Percentiles rank a stretch among this genome's conserved stretches.
Conservation (phyloP, 2,888 invertebrate species). For the Dolomedes plantarius region DNA sequence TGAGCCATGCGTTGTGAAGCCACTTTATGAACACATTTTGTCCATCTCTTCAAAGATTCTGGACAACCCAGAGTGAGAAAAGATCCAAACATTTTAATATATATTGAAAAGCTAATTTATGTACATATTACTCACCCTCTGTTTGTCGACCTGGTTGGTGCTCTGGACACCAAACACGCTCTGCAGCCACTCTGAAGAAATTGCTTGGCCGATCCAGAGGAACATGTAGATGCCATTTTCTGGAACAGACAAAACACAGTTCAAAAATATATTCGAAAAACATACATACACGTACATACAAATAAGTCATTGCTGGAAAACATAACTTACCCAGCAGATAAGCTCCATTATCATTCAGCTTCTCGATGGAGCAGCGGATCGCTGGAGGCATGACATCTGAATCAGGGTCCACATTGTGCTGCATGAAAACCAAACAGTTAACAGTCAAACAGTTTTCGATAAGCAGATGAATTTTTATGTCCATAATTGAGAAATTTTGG, state of each 20-base stretch:
- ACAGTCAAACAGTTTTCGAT: no score
- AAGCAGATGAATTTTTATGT: no score
- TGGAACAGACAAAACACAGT: constrained; percentile 16
- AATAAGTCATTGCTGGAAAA: no score
- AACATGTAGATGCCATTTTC: constrained; percentile 98
- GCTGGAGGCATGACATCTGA: constrained; percentile 50
- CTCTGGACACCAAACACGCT: constrained; percentile 62
- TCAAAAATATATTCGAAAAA: neutral
- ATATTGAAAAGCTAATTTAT: no score
- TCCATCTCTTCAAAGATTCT: no score
- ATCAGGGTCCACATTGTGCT: constrained; percentile 68
- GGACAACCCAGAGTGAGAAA: no score
- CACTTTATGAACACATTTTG: no score
- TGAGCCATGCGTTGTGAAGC: no score
- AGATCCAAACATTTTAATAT: no score
- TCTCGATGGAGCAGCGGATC: constrained; percentile 71
- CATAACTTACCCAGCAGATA: constrained; percentile 77
- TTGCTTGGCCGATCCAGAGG: constrained; percentile 84
- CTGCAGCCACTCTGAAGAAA: constrained; percentile 53
- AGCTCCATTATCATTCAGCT: constrained; percentile 67
- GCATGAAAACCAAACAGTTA: no score
- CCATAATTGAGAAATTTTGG: no score
- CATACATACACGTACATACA: neutral
- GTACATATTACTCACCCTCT: constrained; percentile 58
- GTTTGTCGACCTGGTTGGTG: constrained; percentile 57